Conservation (phyloP, 2,113 vertebrate genomes). For the Chloropsis cyanopogon region DNA sequence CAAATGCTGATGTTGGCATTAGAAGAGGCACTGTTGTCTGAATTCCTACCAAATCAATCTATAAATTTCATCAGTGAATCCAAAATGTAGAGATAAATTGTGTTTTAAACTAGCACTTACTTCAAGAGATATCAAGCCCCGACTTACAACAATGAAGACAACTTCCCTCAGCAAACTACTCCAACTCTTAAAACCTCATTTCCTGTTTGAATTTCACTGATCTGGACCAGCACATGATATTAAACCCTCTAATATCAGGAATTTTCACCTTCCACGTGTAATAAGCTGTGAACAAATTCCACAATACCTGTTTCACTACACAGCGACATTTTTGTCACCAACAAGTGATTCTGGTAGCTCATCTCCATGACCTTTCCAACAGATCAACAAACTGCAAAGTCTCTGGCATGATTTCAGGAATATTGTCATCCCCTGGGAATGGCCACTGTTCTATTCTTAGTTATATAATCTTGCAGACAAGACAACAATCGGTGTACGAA, state of each 20-base stretch:
- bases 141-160: not conserved
- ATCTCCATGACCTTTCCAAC: not conserved
- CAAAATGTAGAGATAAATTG: not conserved
- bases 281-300: not conserved
- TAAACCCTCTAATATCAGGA: not conserved
- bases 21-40: not conserved
- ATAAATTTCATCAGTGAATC: not conserved
- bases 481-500: not conserved
- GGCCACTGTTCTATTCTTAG: not conserved
- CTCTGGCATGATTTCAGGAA: not conserved
- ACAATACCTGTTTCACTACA: accelerated
- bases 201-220: not conserved
- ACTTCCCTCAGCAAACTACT: not conserved
- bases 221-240: not conserved
- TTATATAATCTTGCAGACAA: not conserved
- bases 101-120: not conserved
- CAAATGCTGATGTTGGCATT: not conserved
- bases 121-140: not conserved
- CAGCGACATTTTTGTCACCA: not conserved
- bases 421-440: not conserved
- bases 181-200: not conserved
- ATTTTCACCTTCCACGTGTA: not conserved
- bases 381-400: not conserved
- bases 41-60: not conserved
- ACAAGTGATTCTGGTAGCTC: not conserved